Evolutionary conservation across 2,888 invertebrate genomes (phyloP), one percentile per base, ranked within the genome.

Genomic region (Cacoxenus indagator): DNA sequence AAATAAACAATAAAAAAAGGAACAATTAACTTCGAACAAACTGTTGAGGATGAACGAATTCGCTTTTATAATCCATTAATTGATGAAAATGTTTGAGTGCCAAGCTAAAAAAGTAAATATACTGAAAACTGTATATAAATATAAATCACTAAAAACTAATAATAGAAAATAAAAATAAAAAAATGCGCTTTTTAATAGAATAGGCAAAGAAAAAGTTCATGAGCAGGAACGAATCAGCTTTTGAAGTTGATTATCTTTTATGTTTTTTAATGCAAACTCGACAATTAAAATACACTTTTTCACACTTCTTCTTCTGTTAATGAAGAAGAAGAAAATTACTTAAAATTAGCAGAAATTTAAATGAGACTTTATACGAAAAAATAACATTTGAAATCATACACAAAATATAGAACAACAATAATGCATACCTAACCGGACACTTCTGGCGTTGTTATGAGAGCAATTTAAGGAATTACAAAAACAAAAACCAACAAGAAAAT

Each of bases 1-100:
- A 67, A 64, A 74, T 70, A 71, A 68, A 75, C 65, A 70, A 70
- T 74, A 31, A 67, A 64, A 67, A 61, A 19, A 45, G 54, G 67
- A 69, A 51, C 31, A 14, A 46, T 57, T 55, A 24, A 48, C 19
- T 26, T 73, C 71, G 74, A 70, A 68, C 48, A 68, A 22, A 43
- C 29, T 8, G 11, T 62, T 37, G 45, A 37, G 19, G 22, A 62
- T 24, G 19, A 59, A 26, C 45, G 26, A 64, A 64, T 54, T 26
- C 27, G n/a, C 17, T 54, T 24, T 54, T 11, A 1, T 54, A 64
- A 51, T 19, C 22, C 31, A 64, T 66, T 62, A 70, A 72, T 54
- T 31, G 46, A 74, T 73, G 68, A 67, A 75, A 67, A 80, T 75
- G 77, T 86, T 86, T 86, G 83, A 86, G 86, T 86, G 86, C 86